Conservation (phyloP, 2,888 invertebrate species). For the Sminthurides aquaticus region DNA sequence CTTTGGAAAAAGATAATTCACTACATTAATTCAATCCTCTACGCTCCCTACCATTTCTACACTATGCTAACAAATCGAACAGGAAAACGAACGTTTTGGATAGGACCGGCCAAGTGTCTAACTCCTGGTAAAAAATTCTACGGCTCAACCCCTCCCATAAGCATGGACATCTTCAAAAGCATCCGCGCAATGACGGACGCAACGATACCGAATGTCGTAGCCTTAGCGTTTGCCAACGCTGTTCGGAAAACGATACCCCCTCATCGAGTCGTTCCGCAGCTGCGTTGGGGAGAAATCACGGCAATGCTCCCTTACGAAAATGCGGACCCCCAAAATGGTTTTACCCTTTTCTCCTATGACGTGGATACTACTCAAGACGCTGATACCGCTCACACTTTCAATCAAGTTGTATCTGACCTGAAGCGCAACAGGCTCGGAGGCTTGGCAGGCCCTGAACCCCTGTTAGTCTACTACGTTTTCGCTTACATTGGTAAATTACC, state of each 20-base stretch:
- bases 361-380: background rate
- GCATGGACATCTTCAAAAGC: conserved; percentile 11
- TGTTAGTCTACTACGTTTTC: conserved; percentile 14
- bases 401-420: background rate
- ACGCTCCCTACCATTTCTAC: conserved; percentile 13
- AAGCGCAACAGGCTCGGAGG: conserved; percentile 1
- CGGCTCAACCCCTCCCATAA: conserved; percentile 9
- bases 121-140: conserved; percentile 10
- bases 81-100: conserved; percentile 1
- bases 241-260: conserved; percentile 10
- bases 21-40: conserved; percentile 19
- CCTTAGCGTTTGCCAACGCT: conserved; percentile 16
- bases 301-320: conserved; percentile 23
- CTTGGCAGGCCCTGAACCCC: conserved; percentile 13
- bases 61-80: background rate
- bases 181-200: conserved; percentile 19
- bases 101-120: background rate
- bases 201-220: conserved; percentile 18
- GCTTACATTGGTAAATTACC: conserved; percentile 19
- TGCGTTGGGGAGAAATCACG: conserved; percentile 16
- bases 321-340: conserved; percentile 22
- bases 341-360: conserved; percentile 12
- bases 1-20: conserved; percentile 19
- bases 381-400: background rate
- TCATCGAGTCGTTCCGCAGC: conserved; percentile 5